These are phyloP conservation scores for Bagarius yarrelli DNA, from an alignment of 2,113 vertebrate genomes.

Conservation along the genomic window DNA sequence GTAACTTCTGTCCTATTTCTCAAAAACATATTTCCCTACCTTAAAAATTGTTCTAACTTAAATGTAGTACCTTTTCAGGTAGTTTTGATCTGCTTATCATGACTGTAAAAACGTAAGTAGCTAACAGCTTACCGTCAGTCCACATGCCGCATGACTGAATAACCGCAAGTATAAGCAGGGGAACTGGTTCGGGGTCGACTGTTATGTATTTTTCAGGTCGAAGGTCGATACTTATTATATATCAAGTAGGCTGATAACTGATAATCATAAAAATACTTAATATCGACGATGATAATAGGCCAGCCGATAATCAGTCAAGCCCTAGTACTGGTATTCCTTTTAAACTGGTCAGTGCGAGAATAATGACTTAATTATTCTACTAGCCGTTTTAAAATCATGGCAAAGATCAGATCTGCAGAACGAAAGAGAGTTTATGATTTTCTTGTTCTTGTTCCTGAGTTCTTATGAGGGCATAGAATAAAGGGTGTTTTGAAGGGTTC, in stretches of 20 bases:
- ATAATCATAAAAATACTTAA: too few relatives aligned
- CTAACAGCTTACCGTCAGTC: not conserved
- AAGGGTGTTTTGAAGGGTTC: slow-evolving; percentile 13
- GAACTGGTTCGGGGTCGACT: too few relatives aligned
- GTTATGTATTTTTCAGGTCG: too few relatives aligned
- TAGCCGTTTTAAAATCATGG: not conserved
- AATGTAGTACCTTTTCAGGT: too few relatives aligned
- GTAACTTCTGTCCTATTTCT: too few relatives aligned
- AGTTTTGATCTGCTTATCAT: too few relatives aligned
- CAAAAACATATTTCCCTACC: too few relatives aligned
- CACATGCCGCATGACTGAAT: not conserved
- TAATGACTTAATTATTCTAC: not conserved
- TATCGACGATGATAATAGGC: too few relatives aligned
- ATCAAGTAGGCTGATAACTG: too few relatives aligned
- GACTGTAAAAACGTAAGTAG: not conserved
- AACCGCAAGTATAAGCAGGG: not conserved
- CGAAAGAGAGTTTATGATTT: slow-evolving; percentile 5
- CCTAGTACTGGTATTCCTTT: not conserved
- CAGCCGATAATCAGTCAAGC: too few relatives aligned
- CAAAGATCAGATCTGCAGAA: slow-evolving; percentile 19
- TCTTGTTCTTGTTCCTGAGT: not conserved
- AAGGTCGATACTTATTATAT: too few relatives aligned
- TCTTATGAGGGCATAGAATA: slow-evolving; percentile 1
- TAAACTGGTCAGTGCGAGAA: not conserved
- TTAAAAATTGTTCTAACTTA: too few relatives aligned